Evolutionary conservation across 2,113 vertebrate genomes (phyloP).

Genomic region (Burhinus bistriatus): DNA sequence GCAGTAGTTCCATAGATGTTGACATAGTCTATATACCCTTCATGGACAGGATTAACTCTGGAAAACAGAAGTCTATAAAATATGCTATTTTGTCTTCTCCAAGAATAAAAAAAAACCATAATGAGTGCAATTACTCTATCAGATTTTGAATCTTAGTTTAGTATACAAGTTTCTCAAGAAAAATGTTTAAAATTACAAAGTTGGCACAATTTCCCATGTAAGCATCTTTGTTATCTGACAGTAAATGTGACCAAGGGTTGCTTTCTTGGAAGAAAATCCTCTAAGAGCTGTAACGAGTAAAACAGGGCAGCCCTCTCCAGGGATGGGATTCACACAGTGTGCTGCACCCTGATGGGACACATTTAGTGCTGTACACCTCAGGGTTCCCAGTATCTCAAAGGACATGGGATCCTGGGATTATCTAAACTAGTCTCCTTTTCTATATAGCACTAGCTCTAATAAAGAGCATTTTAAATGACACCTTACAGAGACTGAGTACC

Average conservation of each 20-base stretch:
- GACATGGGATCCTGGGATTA: background rate
- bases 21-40: background rate
- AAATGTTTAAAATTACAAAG: background rate
- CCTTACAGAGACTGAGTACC: background rate
- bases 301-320: background rate
- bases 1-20: background rate
- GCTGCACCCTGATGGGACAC: rapidly evolving
- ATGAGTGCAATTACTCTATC: background rate
- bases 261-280: background rate
- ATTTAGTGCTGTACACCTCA: rapidly evolving
- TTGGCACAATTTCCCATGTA: rapidly evolving
- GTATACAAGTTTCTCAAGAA: background rate
- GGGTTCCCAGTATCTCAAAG: background rate
- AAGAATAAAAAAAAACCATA: background rate
- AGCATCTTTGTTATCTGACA: background rate
- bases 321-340: rapidly evolving
- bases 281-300: background rate
- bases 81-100: background rate
- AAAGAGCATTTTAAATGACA: background rate
- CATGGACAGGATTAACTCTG: background rate
- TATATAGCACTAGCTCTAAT: background rate
- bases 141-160: background rate
- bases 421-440: background rate
- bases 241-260: background rate
- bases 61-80: background rate